A percentile compares a stretch with the other conserved stretches of the same genome.
phyloP scores from a whole-genome alignment of 1,140 invertebrate species.

The Brachionus rotundiformis region DNA sequence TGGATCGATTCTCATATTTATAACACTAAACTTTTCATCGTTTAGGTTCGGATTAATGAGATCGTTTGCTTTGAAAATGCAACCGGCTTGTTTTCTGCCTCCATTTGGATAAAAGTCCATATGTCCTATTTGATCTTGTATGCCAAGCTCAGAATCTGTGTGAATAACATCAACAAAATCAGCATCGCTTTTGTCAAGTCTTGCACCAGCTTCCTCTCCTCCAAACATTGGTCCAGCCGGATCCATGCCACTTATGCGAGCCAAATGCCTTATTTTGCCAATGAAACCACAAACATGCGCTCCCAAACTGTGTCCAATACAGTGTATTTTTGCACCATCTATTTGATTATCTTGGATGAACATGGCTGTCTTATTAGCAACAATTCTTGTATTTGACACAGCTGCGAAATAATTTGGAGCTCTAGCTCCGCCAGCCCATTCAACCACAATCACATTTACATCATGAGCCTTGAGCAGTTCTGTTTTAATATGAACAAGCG shows the following conservation, averaged over 20 bases:
- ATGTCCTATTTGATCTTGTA: conserved; percentile 67
- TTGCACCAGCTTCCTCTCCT: conserved; percentile 75
- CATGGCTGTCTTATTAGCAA: conserved; percentile 79
- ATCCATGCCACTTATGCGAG: conserved; percentile 78
- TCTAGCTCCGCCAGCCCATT: conserved; percentile 13
- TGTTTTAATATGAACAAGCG: conserved; percentile 56
- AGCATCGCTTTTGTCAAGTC: conserved; percentile 82
- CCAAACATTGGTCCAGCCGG: conserved; percentile 88
- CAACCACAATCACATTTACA: conserved; percentile 42
- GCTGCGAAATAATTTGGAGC: conserved; percentile 68
- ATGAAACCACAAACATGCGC: conserved; percentile 83
- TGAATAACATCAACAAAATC: conserved; percentile 90
- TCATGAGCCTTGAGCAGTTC: conserved; percentile 54
- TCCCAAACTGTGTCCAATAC: conserved; percentile 86
- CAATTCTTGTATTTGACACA: conserved; percentile 74
- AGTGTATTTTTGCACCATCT: conserved; percentile 66
- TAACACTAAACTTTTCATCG: not conserved
- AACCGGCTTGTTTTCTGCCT: conserved; percentile 66
- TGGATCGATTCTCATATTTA: not conserved
- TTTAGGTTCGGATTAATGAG: not conserved
- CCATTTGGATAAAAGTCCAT: conserved; percentile 57
- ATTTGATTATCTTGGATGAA: conserved; percentile 55
- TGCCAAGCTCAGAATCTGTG: conserved; percentile 73
- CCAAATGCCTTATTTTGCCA: conserved; percentile 78
- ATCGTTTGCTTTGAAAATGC: not conserved